Conservation (phyloP, 2,888 invertebrate species). For the Ectropis crepuscularia region DNA sequence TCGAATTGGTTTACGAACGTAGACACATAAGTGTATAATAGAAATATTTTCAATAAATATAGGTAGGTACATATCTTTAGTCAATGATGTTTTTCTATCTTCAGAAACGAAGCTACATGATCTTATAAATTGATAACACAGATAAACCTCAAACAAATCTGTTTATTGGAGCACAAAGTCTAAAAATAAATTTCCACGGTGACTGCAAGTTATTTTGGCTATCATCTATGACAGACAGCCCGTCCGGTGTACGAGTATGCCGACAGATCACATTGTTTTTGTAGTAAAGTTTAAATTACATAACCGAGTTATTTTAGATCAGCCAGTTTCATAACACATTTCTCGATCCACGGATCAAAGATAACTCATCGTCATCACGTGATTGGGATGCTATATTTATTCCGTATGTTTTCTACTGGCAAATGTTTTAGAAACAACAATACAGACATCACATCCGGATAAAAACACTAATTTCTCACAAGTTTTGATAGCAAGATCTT, state of each 20-base stretch:
- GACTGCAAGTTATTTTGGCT: slow-evolving; percentile 8
- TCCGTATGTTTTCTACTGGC: not conserved
- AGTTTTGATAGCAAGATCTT: slow-evolving; percentile 5
- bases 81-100: too few species aligned
- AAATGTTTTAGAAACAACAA: not conserved
- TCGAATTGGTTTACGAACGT: too few species aligned
- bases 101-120: not conserved
- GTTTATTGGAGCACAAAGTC: not conserved
- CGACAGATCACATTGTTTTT: slow-evolving; percentile 6
- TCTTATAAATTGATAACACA: slow-evolving; percentile 3
- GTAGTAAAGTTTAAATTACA: not conserved
- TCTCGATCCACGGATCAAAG: not conserved
- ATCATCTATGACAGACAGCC: slow-evolving; percentile 1
- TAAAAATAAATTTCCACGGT: slow-evolving; percentile 1
- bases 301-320: slow-evolving; percentile 5
- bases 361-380: not conserved
- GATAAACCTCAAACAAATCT: not conserved
- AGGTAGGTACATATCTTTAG: too few species aligned
- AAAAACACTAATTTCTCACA: not conserved
- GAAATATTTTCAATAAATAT: too few species aligned
- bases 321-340: slow-evolving; percentile 6
- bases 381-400: not conserved
- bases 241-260: not conserved
- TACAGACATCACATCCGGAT: not conserved
- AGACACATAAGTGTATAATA: too few species aligned